Evolutionary conservation across 2,113 vertebrate species (phyloP), one percentile per base, ranked within the genome.

Genomic region (Diphyllodes magnificus): DNA sequence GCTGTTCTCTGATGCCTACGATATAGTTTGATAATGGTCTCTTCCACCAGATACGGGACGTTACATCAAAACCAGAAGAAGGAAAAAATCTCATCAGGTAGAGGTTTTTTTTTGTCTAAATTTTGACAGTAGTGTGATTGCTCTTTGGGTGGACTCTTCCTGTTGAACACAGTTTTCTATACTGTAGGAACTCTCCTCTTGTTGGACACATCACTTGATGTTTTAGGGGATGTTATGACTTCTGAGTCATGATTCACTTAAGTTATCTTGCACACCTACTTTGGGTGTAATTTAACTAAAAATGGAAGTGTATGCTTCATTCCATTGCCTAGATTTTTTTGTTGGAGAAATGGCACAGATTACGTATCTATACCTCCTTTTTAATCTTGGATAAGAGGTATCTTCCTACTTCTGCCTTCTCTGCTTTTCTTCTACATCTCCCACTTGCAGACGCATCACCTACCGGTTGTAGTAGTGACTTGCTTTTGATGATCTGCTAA

Each of bases 11-110:
- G n/a, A 78, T 81, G 45, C 27, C 23, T 68, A 16, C 0, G 0
- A 90, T 90, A 45, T 90, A 47, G 22, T 23, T 72, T 57, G 31
- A 65, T 73, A 70, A 90, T 35, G 65, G 8, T 96, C 33, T 97
- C 47, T 96, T 87, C 88, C 69, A 89, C 63, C 70, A 98, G 98
- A 14, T 93, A 94, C 31, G 57, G 11, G 69, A 98, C 80, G 35
- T 98, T 86, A 98, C 17, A 4, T 40, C 82, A 35, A 99, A 99
- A 93, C 98, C 99, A 96, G 92, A 97, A 27, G 93, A 98, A 94
- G 98, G 99, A 86, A 95, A 83, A 63, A 99, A 99, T 97, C 97
- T 96, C 6, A 90, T 99, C 91, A 98, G 99, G 99, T 99, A 96
- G 70, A 90, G 49, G 9, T 49, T 40, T 28, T 64, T 92, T 91